phyloP scores from a whole-genome alignment of 2,797 vertebrate species.

The Philypnodon macrostomus region DNA sequence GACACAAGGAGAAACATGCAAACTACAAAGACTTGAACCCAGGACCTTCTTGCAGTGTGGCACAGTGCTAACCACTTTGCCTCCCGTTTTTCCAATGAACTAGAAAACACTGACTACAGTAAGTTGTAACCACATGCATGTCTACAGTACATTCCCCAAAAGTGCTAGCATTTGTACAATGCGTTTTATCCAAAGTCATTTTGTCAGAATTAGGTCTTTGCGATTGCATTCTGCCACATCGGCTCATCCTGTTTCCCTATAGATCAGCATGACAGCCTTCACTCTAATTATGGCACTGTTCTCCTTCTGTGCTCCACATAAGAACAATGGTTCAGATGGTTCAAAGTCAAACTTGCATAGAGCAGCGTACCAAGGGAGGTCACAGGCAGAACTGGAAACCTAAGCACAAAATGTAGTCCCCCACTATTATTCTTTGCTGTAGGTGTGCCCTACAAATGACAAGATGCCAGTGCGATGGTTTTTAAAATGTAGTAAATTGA shows the following conservation, averaged over 20 bases:
- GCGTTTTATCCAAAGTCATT: conserved; percentile 18
- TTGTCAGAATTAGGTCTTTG: conserved; percentile 17
- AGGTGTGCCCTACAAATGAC: too few species aligned
- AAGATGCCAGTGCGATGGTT: too few species aligned
- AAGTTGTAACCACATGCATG: too few species aligned
- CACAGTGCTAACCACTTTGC: too few species aligned
- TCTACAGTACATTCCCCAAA: not conserved
- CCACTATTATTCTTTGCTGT: conserved; percentile 1
- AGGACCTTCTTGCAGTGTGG: too few species aligned
- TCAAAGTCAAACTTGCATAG: conserved; percentile 67
- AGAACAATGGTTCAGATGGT: conserved; percentile 51
- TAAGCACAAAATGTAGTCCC: conserved; percentile 7
- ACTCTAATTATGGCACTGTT: conserved; percentile 75
- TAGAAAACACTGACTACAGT: too few species aligned
- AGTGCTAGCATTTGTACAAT: too few species aligned
- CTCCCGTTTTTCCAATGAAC: too few species aligned
- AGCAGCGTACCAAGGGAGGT: conserved; percentile 36
- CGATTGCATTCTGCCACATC: conserved; percentile 29
- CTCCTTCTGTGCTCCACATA: conserved; percentile 73
- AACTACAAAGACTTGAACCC: too few species aligned
- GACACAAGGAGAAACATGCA: too few species aligned
- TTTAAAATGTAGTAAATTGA: not conserved
- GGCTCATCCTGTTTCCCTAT: conserved; percentile 48
- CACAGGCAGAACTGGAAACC: conserved; percentile 18
- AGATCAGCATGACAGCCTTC: conserved; percentile 62